phyloP scores from a whole-genome alignment of 2,888 invertebrate species.

The Drosophila demipolita region DNA sequence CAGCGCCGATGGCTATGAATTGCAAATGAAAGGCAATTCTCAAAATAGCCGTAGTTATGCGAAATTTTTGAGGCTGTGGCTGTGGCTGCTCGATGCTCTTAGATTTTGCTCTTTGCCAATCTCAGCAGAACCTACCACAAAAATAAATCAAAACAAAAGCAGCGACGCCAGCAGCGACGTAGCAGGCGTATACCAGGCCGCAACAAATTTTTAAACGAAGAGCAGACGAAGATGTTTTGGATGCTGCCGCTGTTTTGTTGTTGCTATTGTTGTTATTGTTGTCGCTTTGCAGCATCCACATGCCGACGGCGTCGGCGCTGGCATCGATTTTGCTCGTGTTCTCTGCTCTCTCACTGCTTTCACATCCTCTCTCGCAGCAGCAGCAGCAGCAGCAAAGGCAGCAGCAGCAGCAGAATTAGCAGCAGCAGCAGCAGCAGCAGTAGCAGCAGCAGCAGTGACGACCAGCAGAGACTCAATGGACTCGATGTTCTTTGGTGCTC shows the following conservation, averaged over 20 bases:
- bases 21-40: constrained; percentile 65
- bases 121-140: constrained; percentile 76
- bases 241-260: constrained; percentile 10
- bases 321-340: constrained; percentile 57
- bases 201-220: constrained; percentile 43
- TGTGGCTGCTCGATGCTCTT: constrained; percentile 46
- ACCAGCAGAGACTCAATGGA: constrained; percentile 18
- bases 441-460: constrained; percentile 12
- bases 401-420: background rate
- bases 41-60: constrained; percentile 63
- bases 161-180: constrained; percentile 31
- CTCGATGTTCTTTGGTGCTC: constrained; percentile 32
- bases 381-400: constrained; percentile 9
- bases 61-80: constrained; percentile 55
- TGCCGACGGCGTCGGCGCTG: constrained; percentile 45
- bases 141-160: constrained; percentile 75
- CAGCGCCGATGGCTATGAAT: constrained; percentile 64
- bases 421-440: constrained; percentile 11
- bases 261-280: constrained; percentile 24
- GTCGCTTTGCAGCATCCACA: constrained; percentile 58
- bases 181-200: constrained; percentile 23
- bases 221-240: constrained; percentile 52
- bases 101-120: constrained; percentile 63
- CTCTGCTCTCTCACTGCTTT: constrained; percentile 26
- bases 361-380: constrained; percentile 3